These are phyloP conservation scores for Tetrax tetrax DNA, from an alignment of 2,113 vertebrate genomes.

Conservation along the genomic window DNA sequence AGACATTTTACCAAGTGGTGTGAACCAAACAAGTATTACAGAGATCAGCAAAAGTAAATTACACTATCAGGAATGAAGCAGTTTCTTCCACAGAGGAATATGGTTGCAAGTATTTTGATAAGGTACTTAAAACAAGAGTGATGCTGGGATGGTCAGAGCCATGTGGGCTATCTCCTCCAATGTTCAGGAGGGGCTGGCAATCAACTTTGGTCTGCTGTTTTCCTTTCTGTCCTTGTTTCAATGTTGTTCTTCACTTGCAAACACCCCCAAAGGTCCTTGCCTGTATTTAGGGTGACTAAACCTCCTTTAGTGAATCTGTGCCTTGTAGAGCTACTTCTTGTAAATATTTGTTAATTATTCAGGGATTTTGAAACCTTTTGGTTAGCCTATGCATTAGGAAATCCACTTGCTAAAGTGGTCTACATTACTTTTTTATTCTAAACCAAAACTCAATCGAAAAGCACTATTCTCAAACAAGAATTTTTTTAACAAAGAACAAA, in stretches of 20 bases:
- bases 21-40: background rate
- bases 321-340: background rate
- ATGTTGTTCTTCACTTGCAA: background rate
- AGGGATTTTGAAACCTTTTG: slow-evolving; percentile 11
- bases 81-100: background rate
- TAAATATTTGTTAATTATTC: slow-evolving; percentile 15
- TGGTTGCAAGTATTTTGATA: background rate
- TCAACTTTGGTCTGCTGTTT: background rate
- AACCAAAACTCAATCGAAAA: background rate
- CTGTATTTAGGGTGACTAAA: slow-evolving; percentile 5
- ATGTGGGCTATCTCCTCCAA: background rate
- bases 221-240: background rate
- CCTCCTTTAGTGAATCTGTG: background rate
- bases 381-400: background rate
- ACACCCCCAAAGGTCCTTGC: background rate
- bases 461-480: background rate
- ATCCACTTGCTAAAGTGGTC: background rate
- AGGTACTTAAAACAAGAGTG: background rate
- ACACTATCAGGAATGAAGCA: background rate
- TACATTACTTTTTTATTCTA: background rate
- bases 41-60: background rate
- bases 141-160: background rate
- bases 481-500: background rate
- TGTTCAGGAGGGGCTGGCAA: background rate
- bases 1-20: background rate